Percentiles rank a stretch among this genome's conserved stretches.
phyloP scores from a whole-genome alignment of 1,140 invertebrate species.

The Oryctes rhinoceros region DNA sequence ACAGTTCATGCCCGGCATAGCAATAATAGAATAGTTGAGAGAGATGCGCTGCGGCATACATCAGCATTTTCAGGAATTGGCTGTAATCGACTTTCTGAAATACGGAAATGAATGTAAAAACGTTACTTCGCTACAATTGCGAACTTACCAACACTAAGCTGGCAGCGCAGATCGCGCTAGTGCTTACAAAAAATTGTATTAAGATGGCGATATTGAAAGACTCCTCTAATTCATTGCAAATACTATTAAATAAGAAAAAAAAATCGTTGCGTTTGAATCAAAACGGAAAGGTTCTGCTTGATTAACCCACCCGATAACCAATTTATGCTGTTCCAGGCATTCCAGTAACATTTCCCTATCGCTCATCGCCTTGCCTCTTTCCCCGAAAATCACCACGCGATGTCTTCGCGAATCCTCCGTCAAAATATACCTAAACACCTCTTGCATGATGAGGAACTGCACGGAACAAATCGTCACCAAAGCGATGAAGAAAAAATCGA shows the following conservation, averaged over 20 bases:
- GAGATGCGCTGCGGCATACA: slow-evolving; percentile 10
- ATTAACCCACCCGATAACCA: background rate
- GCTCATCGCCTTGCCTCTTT: background rate
- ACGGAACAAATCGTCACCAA: slow-evolving; percentile 12
- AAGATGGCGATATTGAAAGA: slow-evolving; percentile 30
- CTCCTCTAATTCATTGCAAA: slow-evolving; percentile 37
- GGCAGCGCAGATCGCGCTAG: slow-evolving; percentile 10
- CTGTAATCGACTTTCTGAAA: slow-evolving; percentile 24
- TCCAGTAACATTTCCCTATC: slow-evolving; percentile 29
- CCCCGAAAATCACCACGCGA: slow-evolving; percentile 11
- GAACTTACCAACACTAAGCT: slow-evolving; percentile 37
- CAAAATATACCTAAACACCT: slow-evolving; percentile 27
- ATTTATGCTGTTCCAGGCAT: slow-evolving; percentile 41
- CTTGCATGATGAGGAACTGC: slow-evolving; percentile 32
- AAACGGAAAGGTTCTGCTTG: background rate
- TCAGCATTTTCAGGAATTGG: slow-evolving; percentile 35
- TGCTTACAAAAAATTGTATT: slow-evolving; percentile 32
- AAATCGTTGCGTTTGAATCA: background rate
- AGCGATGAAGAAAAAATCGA: slow-evolving; percentile 38
- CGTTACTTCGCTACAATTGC: background rate
- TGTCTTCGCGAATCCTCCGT: slow-evolving; percentile 3
- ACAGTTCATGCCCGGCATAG: background rate
- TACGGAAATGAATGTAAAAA: background rate
- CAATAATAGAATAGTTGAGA: slow-evolving; percentile 24
- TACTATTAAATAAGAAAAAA: background rate